These are phyloP conservation scores for Aptenodytes forsteri DNA, from an alignment of 2,113 vertebrate genomes.

Conservation along the genomic window DNA sequence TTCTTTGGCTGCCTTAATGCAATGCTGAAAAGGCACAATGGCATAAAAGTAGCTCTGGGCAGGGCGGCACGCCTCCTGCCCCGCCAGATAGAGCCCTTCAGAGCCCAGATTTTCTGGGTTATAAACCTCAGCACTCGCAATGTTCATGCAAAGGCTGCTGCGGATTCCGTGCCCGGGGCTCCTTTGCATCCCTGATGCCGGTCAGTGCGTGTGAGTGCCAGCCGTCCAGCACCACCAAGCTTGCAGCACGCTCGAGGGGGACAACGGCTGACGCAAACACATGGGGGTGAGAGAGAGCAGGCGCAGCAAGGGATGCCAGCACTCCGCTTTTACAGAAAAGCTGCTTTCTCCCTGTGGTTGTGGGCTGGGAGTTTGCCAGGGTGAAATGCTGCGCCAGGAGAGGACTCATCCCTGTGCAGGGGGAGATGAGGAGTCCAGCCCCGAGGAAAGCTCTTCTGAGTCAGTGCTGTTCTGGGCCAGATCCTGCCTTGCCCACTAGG, in stretches of 20 bases:
- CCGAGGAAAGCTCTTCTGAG: neutral
- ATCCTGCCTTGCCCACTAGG: neutral
- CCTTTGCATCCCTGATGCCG: fast-evolving
- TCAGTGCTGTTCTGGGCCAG: neutral
- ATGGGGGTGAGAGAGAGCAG: neutral
- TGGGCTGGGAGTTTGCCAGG: neutral
- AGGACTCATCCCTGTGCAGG: too few species aligned
- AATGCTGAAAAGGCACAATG: conserved; percentile 64
- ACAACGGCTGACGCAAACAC: neutral
- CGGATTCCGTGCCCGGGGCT: fast-evolving
- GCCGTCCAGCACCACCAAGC: neutral
- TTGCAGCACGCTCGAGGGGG: fast-evolving
- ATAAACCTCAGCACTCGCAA: neutral
- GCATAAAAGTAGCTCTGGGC: conserved; percentile 36
- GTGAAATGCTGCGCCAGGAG: neutral
- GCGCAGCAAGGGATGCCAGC: neutral
- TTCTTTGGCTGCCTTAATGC: conserved; percentile 34
- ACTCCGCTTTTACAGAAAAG: fast-evolving
- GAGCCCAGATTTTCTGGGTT: conserved; percentile 21
- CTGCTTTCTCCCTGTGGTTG: fast-evolving
- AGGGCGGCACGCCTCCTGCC: conserved; percentile 52
- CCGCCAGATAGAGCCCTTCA: conserved; percentile 16
- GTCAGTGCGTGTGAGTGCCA: neutral
- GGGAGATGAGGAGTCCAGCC: neutral
- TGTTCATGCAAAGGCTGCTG: neutral